phyloP scores from a whole-genome alignment of 1,140 invertebrate genomes.

The Mizuhopecten yessoensis region DNA sequence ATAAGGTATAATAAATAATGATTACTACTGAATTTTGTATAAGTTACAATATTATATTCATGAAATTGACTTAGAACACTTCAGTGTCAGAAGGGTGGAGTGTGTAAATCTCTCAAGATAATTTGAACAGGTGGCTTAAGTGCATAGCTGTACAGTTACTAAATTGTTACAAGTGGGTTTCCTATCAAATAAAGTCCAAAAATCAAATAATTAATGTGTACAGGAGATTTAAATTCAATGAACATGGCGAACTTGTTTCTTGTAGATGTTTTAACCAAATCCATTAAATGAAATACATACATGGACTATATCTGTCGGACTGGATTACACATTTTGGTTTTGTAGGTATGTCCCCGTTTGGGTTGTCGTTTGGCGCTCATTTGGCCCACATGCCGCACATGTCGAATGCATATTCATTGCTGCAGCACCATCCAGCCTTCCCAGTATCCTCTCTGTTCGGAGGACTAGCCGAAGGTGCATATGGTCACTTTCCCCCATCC shows the following conservation, averaged over 20 bases:
- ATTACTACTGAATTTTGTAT: too few relatives aligned
- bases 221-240: too few relatives aligned
- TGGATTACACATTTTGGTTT: too few relatives aligned
- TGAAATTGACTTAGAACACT: too few relatives aligned
- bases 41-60: too few relatives aligned
- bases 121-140: background rate
- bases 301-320: too few relatives aligned
- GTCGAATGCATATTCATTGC: conserved; percentile 71
- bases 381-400: conserved; percentile 73
- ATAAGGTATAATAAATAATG: too few relatives aligned
- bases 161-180: background rate
- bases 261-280: background rate
- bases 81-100: too few relatives aligned
- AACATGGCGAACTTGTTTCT: background rate
- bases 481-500: conserved; percentile 55
- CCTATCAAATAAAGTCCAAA: too few relatives aligned
- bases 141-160: too few relatives aligned
- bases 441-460: conserved; percentile 72
- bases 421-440: conserved; percentile 70
- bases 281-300: too few relatives aligned
- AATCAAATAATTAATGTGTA: too few relatives aligned
- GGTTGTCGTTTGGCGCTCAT: conserved; percentile 67
- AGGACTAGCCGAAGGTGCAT: conserved; percentile 66
- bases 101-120: background rate
- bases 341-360: conserved; percentile 69